Evolutionary conservation across 2,797 vertebrate genomes (phyloP), one percentile per base, ranked within the genome.

Genomic region (Loris lydekkerianus): DNA sequence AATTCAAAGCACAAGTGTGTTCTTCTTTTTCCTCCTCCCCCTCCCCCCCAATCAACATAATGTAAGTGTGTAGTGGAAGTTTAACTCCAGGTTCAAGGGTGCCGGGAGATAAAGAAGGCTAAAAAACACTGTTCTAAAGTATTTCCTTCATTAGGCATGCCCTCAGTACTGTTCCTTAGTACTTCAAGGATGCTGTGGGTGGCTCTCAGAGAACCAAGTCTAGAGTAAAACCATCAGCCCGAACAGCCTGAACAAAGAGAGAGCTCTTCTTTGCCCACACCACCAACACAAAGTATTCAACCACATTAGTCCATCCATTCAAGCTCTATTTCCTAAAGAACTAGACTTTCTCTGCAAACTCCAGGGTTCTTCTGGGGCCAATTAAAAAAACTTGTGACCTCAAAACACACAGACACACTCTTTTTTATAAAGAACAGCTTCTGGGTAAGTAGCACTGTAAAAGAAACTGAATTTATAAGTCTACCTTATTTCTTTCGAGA

Each of bases 401-500:
- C 18, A 53, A 85, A 89, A 69, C 0, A 8, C 40, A 76, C 0
- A 5, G 70, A 25, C 17, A 86, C 60, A 61, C 40, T 63, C 73
- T 63, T 53, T 81, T 72, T 95, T 60, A 88, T 8, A 49, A 80
- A 83, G 10, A 93, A 83, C 17, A 91, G 70, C 77, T 89, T 77
- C 81, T 70, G 27, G 18, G 10, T 60, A 91, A 93, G 90, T 8
- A 82, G 37, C 56, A 43, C 3, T 31, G 37, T 72, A 60, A 92
- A 96, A 94, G 29, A 60, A 75, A 89, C 15, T 34, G 34, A 37
- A 58, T 56, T 94, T 72, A 46, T 77, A 90, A 78, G 83, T 75
- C 89, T 34, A 85, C 17, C 46, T 40, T 23, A n/a, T 87, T 73
- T 86, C 94, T 90, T 92, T 69, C 43, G 70, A 95, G 72, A 90